These are phyloP conservation scores for Cephus pygmeus DNA, from an alignment of 2,888 invertebrate species.

Conservation along the genomic window DNA sequence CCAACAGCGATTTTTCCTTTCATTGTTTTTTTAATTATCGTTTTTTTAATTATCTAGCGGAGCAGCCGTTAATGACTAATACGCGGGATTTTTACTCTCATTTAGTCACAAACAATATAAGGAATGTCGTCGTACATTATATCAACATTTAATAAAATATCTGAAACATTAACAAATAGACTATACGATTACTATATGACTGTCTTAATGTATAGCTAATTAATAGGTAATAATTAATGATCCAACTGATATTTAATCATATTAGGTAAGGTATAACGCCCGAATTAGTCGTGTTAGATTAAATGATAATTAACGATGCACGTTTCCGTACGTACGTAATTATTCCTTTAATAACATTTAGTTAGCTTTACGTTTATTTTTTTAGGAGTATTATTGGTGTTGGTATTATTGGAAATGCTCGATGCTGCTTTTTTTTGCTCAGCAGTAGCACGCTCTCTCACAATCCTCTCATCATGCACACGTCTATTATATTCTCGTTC, in stretches of 20 bases:
- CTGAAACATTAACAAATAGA: slow-evolving; percentile 64
- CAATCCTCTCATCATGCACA: slow-evolving; percentile 9
- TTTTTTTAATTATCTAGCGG: slow-evolving; percentile 23
- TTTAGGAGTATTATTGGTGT: slow-evolving; percentile 52
- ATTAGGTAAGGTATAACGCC: slow-evolving; percentile 13
- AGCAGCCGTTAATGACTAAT: slow-evolving; percentile 48
- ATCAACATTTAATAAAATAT: slow-evolving; percentile 65
- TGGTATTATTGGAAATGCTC: slow-evolving; percentile 58
- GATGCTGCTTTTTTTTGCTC: slow-evolving; percentile 23
- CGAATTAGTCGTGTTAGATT: slow-evolving; percentile 31
- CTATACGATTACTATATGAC: slow-evolving; percentile 60
- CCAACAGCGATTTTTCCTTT: not conserved
- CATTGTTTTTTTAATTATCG: not conserved
- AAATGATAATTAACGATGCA: slow-evolving; percentile 37
- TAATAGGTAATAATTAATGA: slow-evolving; percentile 42
- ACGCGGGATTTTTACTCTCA: slow-evolving; percentile 33
- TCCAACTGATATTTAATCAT: slow-evolving; percentile 7
- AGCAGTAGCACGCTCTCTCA: slow-evolving; percentile 30
- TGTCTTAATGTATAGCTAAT: slow-evolving; percentile 57
- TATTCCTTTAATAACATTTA: slow-evolving; percentile 36
- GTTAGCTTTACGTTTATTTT: slow-evolving; percentile 32
- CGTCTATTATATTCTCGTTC: slow-evolving; percentile 12
- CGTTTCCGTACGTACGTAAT: slow-evolving; percentile 34
- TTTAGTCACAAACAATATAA: slow-evolving; percentile 50
- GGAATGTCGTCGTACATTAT: slow-evolving; percentile 63